Conservation (phyloP, 2,888 invertebrate genomes). For the Saturnia pavonia region DNA sequence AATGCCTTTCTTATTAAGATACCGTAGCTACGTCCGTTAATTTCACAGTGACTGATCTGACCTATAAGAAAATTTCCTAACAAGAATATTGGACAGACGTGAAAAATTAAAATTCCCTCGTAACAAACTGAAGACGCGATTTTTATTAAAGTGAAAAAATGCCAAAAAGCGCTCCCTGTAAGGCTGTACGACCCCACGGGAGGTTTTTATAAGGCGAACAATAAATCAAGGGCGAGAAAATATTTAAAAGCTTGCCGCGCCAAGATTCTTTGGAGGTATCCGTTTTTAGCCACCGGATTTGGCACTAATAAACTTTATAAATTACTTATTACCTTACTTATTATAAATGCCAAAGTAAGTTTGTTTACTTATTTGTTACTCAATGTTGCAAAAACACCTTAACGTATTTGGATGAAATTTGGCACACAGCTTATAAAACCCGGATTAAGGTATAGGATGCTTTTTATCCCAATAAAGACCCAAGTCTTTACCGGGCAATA, state of each 20-base stretch:
- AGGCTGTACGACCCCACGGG: slow-evolving; percentile 50
- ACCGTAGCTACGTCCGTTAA: slow-evolving; percentile 36
- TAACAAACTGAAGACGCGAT: slow-evolving; percentile 41
- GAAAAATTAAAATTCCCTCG: slow-evolving; percentile 65
- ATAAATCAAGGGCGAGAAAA: slow-evolving; percentile 78
- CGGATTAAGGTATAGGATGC: too few relatives aligned
- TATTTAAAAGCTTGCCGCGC: slow-evolving; percentile 79
- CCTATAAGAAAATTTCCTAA: slow-evolving; percentile 44
- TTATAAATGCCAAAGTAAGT: too few relatives aligned
- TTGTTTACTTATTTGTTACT: too few relatives aligned
- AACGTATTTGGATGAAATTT: too few relatives aligned
- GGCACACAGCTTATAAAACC: too few relatives aligned
- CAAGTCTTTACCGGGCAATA: too few relatives aligned
- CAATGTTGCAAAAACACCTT: too few relatives aligned
- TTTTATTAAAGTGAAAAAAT: slow-evolving; percentile 56
- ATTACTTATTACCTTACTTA: too few relatives aligned
- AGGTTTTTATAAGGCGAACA: slow-evolving; percentile 66
- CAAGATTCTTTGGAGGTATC: slow-evolving; percentile 68
- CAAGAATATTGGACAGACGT: slow-evolving; percentile 57
- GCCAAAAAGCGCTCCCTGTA: slow-evolving; percentile 46
- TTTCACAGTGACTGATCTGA: slow-evolving; percentile 60
- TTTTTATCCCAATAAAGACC: too few relatives aligned
- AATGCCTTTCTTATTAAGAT: slow-evolving; percentile 19
- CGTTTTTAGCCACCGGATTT: slow-evolving; percentile 46
- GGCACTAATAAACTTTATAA: background rate